These are phyloP conservation scores for Spizaetus ornatus DNA, from an alignment of 2,113 vertebrate species.

Conservation along the genomic window DNA sequence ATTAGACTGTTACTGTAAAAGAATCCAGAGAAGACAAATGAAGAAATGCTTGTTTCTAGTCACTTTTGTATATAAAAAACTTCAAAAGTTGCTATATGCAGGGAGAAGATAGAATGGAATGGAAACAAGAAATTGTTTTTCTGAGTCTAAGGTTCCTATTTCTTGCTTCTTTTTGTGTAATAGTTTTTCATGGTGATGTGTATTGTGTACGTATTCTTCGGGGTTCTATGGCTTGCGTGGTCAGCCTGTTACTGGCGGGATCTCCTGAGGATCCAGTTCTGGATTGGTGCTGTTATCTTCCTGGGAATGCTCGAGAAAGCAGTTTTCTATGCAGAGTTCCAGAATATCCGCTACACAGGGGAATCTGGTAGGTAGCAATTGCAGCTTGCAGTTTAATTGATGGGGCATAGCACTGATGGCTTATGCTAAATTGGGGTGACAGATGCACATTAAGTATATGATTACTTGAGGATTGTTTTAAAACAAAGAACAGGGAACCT, in stretches of 20 bases:
- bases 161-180: not conserved
- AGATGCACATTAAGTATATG: not conserved
- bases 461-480: not conserved
- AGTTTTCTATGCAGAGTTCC: conserved; percentile 95
- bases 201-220: conserved; percentile 91
- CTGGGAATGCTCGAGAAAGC: conserved; percentile 95
- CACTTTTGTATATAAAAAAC: not conserved
- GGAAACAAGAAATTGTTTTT: not conserved
- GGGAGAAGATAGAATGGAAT: not conserved
- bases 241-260: conserved; percentile 93
- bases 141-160: conserved; percentile 6
- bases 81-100: not conserved
- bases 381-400: not conserved
- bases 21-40: not conserved
- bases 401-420: not conserved
- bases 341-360: conserved; percentile 90
- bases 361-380: conserved; percentile 78
- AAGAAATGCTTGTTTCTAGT: not conserved
- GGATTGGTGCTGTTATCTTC: conserved; percentile 93
- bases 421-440: not conserved
- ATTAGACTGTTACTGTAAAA: not conserved
- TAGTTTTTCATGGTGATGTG: conserved; percentile 98
- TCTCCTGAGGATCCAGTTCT: conserved; percentile 92
- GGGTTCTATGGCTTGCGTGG: conserved; percentile 91
- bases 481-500: not conserved